Base-by-base conservation (phyloP, 2,888 invertebrate genomes). In the Drosophila neoperkinsi region DNA sequence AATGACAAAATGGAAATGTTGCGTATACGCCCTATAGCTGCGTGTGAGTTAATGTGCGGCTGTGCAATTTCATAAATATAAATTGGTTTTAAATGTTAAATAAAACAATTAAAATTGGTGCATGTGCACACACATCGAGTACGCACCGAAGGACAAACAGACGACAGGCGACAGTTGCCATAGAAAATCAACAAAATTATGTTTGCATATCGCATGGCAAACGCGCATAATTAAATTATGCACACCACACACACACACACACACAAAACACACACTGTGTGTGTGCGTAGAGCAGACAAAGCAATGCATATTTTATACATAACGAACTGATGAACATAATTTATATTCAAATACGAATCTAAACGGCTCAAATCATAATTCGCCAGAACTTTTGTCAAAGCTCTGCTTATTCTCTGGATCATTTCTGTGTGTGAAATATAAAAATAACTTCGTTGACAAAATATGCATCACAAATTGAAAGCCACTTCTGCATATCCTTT, bases 21-120 rank as follows among this genome's bases (percentile, higher is more conserved):
- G 86, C 83, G 86, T 72, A 82, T 78, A 71, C 82, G 82, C 65
- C 64, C 56, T 49, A 55, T 57, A 16, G 50, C 36, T 51, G 31
- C 11, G 36, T 18, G 57, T n/a, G 34, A n/a, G 56, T 61, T 34
- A 46, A 57, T 53, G 31, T 70, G 61, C 30, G 69, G 58, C 61
- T 65, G 77, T n/a, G 65, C 66, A 81, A 72, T 81, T 79, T 88
- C 91, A 88, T 88, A 91, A 88, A 88, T 88, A 90, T 90, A 90
- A 88, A 88, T 88, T 88, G 90, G 78, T 77, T 90, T 90, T 88
- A 90, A 88, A 90, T 90, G 90, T 90, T 88, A 87, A 90, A 88
- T 81, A 81, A 87, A 88, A 88, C 91, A 88, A 90, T 88, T 90
- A 88, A 90, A 82, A 78, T 73, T 60, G 62, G 51, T 36, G 34